Evolutionary conservation across 2,888 invertebrate species (phyloP).

Genomic region (Noctua janthina): DNA sequence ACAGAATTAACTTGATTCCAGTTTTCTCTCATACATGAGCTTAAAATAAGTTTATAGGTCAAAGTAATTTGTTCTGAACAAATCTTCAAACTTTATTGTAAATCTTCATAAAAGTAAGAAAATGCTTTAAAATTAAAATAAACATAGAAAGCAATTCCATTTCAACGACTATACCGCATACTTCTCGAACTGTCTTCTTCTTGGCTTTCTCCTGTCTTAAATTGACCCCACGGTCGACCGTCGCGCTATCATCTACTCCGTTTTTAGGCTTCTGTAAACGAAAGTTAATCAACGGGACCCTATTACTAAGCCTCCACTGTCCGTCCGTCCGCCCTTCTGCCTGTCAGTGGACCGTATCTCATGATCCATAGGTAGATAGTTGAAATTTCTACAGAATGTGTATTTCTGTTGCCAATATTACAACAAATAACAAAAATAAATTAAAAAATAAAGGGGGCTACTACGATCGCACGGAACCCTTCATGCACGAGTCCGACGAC

Average conservation of each 20-base stretch:
- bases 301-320: too few species aligned
- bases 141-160: not conserved
- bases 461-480: too few species aligned
- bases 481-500: too few species aligned
- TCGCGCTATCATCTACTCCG: not conserved
- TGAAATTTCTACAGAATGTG: too few species aligned
- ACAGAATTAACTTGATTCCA: conserved; percentile 6
- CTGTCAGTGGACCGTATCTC: too few species aligned
- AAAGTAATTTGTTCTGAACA: not conserved
- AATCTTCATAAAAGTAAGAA: not conserved
- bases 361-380: too few species aligned
- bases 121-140: not conserved
- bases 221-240: not conserved
- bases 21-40: not conserved
- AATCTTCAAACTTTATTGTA: not conserved
- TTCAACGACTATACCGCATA: not conserved
- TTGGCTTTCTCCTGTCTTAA: not conserved
- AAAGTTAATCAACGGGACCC: not conserved
- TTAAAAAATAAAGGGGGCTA: too few species aligned
- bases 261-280: not conserved
- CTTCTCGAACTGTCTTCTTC: not conserved
- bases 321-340: too few species aligned
- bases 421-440: too few species aligned
- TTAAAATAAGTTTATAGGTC: not conserved
- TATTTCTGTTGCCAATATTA: too few species aligned